Base-by-base conservation (phyloP, 2,888 invertebrate genomes). In the Ectemnius cavifrons region DNA sequence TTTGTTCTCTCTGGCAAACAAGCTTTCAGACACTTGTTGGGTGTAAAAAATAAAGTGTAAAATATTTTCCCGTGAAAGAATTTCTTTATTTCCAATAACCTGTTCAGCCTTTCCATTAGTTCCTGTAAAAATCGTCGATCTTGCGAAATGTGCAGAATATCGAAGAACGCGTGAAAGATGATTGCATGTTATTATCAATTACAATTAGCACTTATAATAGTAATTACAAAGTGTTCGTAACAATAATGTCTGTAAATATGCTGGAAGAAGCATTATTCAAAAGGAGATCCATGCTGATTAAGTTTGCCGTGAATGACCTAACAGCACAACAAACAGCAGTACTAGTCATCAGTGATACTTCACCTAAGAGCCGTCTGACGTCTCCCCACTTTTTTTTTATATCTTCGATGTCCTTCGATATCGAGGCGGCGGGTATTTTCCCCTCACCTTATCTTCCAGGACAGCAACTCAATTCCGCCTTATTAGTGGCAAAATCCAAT, bases 41-140 rank as follows among this genome's bases (percentile, higher is more conserved):
- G 75, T 72, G 72, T 79, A 74, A 67, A 67, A 56, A 83, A 83
- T 83, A 83, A 83, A 83, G 65, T 81, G 71, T 83, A 80, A 67
- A 73, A 81, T 83, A 83, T 83, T 83, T 83, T 83, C 73, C 65
- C 76, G 77, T 81, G 79, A 65, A 70, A 59, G 37, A 0, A 11
- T 67, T 47, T 37, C 16, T 11, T 52, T n/a, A 37, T 46, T 37
- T 37, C 72, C 49, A 46, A 67, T 47, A 6, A 6, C n/a, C 16
- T 27, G 0, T 8, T 6, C 11, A 37, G 20, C 8, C 47, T 61
- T 49, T 11, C n/a, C 20, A 37, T 56, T 45, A 5, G 14, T 18
- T 20, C 28, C n/a, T 18, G n/a, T n/a, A 1, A 8, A 64, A 16
- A 23, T 52, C 56, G 18, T n/a, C 20, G 16, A 8, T 8, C 56